Evolutionary conservation across 1,140 invertebrate genomes (phyloP), one percentile per base, ranked within the genome.

Genomic region (Pseudomyrmex cubaensis): DNA sequence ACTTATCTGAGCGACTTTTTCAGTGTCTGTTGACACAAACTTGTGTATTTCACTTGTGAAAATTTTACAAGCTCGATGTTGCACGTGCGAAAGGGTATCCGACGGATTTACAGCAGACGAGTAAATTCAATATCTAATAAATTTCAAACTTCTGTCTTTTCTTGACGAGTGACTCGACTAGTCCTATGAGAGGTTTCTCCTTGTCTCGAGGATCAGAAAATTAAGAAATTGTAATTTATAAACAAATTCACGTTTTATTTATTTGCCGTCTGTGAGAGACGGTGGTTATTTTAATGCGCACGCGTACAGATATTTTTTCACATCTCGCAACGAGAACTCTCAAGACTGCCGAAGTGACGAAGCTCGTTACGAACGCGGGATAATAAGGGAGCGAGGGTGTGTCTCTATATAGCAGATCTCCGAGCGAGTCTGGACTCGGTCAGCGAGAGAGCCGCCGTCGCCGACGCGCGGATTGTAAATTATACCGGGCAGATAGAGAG

Each of bases 401-500:
- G 66, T 50, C 76, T 80, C 35, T 35, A 35, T 25, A 25, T 35
- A 70, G 66, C 20, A 22, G 50, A 46, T 78, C 35, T 35, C 52
- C 52, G 10, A 25, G 35, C 69, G 66, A 61, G 72, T 35, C 52
- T 75, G 86, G 54, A 86, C 35, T 78, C 50, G 62, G 62, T 82
- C 64, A 75, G 61, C 72, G 84, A 89, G 82, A 59, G 67, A 64
- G 83, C 76, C 64, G 62, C 69, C 63, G 56, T 63, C 54, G 64
- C 56, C 62, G 70, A 57, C 57, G 54, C 83, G 61, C 75, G 90
- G 90, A 92, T 92, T 92, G 91, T 93, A 93, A 94, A 93, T 94
- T 93, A 93, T 92, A 92, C 84, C 74, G 78, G 85, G 85, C 88
- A 94, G 92, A 94, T 93, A 93, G 92, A 92, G 91, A 92, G 91